A percentile compares a stretch with the other conserved stretches of the same genome.
These are phyloP conservation scores for Heliconius nattereri DNA, from an alignment of 1,140 invertebrate genomes.

Conservation along the genomic window DNA sequence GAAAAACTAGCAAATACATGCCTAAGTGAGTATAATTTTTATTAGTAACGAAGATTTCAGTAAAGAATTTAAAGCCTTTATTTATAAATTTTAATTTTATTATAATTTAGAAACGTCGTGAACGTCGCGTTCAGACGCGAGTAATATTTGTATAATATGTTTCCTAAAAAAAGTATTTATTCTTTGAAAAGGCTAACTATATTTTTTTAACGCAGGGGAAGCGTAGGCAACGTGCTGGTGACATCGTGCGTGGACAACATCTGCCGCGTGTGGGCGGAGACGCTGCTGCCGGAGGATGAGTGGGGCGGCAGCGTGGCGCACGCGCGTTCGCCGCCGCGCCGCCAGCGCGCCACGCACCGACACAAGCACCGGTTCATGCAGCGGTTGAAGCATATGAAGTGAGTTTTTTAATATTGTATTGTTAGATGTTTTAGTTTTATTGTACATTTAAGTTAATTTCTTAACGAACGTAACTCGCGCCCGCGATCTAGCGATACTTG, in stretches of 20 bases:
- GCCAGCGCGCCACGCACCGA: constrained; percentile 88
- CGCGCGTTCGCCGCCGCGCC: constrained; percentile 67
- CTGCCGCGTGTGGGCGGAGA: constrained; percentile 98
- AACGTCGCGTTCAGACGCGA: no score
- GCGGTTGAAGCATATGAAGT: constrained; percentile 93
- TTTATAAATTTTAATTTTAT: not conserved
- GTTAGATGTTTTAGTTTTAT: no score
- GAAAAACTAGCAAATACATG: constrained; percentile 99
- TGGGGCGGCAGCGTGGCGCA: constrained; percentile 71
- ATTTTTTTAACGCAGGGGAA: constrained; percentile 85
- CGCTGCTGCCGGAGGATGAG: constrained; percentile 97
- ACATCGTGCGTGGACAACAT: constrained; percentile 99
- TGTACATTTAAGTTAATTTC: no score
- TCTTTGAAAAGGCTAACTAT: not conserved
- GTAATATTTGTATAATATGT: no score
- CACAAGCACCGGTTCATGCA: constrained; percentile 98
- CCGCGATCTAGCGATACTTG: no score
- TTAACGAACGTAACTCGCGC: no score
- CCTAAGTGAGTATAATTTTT: constrained; percentile 88
- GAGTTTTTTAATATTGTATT: constrained; percentile 21
- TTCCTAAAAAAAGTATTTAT: no score
- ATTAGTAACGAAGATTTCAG: not conserved
- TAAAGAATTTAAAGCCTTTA: not conserved
- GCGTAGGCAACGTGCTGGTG: constrained; percentile 98
- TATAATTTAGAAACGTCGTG: no score